These are phyloP conservation scores for Nyctalus aviator DNA, from an alignment of 2,797 vertebrate species.

Conservation along the genomic window DNA sequence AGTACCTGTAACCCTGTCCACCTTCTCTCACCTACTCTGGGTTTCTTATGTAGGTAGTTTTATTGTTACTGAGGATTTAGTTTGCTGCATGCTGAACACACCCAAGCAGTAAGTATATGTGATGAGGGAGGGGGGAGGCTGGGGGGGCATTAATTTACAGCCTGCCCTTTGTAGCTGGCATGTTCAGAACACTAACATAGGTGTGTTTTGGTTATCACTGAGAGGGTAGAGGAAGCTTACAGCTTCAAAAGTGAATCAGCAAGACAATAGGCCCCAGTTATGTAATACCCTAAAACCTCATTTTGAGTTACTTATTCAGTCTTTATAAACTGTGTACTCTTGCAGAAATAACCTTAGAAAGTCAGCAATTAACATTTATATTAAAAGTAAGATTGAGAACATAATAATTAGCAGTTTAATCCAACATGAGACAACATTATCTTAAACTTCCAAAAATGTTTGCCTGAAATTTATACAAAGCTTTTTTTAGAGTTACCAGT, in stretches of 20 bases:
- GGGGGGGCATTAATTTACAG: neutral
- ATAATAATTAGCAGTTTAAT: conserved; percentile 38
- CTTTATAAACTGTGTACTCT: conserved; percentile 14
- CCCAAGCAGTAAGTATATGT: neutral
- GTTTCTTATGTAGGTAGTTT: conserved; percentile 46
- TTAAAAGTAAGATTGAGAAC: conserved; percentile 33
- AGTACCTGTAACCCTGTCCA: neutral
- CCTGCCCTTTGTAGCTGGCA: neutral
- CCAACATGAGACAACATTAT: neutral
- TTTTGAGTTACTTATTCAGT: neutral
- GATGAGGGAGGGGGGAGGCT: neutral
- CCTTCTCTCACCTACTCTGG: neutral
- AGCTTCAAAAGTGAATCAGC: neutral
- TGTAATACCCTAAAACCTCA: neutral
- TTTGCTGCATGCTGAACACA: conserved; percentile 27
- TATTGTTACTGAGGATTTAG: conserved; percentile 24
- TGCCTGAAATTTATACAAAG: neutral
- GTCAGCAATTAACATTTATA: neutral
- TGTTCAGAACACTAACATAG: neutral
- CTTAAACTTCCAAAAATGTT: conserved; percentile 42
- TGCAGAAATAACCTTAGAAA: neutral
- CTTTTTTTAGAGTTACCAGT: conserved; percentile 23
- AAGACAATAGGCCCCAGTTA: neutral
- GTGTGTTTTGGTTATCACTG: neutral
- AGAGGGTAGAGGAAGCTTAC: neutral